Percentiles rank a stretch among this genome's conserved stretches.
These are phyloP conservation scores for Paratilapia polleni DNA, from an alignment of 2,113 vertebrate species.

Conservation along the genomic window DNA sequence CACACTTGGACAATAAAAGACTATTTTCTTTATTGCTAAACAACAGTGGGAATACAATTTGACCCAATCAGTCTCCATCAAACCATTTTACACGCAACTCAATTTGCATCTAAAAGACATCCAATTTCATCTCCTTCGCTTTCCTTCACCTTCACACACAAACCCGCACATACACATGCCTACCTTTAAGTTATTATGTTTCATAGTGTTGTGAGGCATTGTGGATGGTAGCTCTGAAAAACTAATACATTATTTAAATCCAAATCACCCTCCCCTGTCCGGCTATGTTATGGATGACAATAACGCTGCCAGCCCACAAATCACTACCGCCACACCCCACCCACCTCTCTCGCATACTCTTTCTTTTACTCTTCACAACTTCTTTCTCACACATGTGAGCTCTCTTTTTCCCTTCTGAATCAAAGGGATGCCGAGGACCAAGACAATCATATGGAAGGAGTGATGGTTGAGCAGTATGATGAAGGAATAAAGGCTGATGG, in stretches of 20 bases:
- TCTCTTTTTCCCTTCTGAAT: neutral
- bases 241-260: slow-evolving; percentile 78
- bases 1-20: slow-evolving; percentile 39
- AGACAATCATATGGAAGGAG: slow-evolving; percentile 30
- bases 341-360: neutral
- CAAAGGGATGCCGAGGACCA: slow-evolving; percentile 38
- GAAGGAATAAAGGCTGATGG: slow-evolving; percentile 8
- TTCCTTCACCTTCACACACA: slow-evolving; percentile 15
- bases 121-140: slow-evolving; percentile 31
- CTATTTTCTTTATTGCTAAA: slow-evolving; percentile 52
- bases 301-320: slow-evolving; percentile 36
- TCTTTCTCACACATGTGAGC: neutral
- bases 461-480: neutral
- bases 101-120: slow-evolving; percentile 72
- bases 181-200: slow-evolving; percentile 64
- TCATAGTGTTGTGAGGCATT: slow-evolving; percentile 59
- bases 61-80: slow-evolving; percentile 54
- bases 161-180: neutral
- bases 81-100: slow-evolving; percentile 45
- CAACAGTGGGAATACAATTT: slow-evolving; percentile 55
- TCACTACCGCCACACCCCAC: neutral
- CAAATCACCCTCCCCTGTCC: slow-evolving; percentile 72
- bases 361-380: neutral
- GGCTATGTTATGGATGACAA: slow-evolving; percentile 73
- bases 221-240: slow-evolving; percentile 68